Evolutionary conservation across 2,113 vertebrate genomes (phyloP).

Genomic region (Serilophus lunatus): DNA sequence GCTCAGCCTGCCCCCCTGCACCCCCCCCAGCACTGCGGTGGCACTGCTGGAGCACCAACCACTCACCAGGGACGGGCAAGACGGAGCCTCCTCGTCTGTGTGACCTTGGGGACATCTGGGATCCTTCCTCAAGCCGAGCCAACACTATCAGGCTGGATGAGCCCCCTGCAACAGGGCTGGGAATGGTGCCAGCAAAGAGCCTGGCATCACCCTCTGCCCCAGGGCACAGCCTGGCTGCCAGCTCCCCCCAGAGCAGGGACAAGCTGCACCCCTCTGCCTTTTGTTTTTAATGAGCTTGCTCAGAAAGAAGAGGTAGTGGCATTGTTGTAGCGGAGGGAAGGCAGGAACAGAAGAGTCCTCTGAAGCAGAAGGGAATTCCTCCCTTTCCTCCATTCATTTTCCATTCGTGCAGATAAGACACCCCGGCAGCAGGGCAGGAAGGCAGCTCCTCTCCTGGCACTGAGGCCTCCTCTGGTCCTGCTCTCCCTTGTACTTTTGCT

Average conservation of each 20-base stretch:
- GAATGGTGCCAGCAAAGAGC: background rate
- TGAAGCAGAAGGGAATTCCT: background rate
- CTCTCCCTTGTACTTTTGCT: background rate
- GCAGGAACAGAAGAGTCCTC: background rate
- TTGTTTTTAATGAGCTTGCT: background rate
- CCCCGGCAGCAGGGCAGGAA: background rate
- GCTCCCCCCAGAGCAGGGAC: background rate
- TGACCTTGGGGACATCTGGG: background rate
- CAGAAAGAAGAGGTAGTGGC: background rate
- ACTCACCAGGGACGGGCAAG: background rate
- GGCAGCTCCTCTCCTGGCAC: background rate
- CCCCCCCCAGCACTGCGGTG: background rate
- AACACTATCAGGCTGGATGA: background rate
- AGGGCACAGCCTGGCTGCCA: background rate
- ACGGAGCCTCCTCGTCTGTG: fast-evolving
- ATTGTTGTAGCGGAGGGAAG: background rate
- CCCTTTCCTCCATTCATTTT: background rate
- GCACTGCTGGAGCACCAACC: background rate
- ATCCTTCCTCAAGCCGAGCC: background rate
- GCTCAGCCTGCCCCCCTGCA: background rate
- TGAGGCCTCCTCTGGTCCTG: background rate
- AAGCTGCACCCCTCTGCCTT: fast-evolving
- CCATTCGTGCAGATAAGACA: background rate
- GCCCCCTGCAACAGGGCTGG: background rate
- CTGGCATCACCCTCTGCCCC: background rate